These are phyloP conservation scores for Hirtodrosophila alboralis DNA, from an alignment of 2,888 invertebrate genomes.

Conservation along the genomic window DNA sequence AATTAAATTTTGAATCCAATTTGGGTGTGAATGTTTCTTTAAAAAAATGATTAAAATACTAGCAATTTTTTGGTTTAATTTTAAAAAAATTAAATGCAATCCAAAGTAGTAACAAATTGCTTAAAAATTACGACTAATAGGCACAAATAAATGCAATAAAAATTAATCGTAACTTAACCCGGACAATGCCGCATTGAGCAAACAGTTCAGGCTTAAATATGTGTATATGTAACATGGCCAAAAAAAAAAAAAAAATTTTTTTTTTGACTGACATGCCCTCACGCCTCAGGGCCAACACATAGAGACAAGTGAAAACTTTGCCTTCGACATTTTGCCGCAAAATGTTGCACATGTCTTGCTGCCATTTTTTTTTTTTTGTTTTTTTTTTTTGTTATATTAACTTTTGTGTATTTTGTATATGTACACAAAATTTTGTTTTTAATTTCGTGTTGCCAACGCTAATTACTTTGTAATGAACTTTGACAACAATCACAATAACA, in stretches of 20 bases:
- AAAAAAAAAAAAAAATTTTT: no score
- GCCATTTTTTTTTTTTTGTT: conserved; percentile 34
- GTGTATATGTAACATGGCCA: neutral
- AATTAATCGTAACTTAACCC: no score
- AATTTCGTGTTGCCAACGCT: conserved; percentile 58
- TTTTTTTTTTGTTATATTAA: conserved; percentile 34
- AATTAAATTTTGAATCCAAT: no score
- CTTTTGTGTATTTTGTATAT: conserved; percentile 20
- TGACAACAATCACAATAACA: conserved; percentile 52
- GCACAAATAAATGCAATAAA: no score
- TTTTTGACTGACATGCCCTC: conserved; percentile 43
- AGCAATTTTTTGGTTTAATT: no score
- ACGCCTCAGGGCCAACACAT: conserved; percentile 21
- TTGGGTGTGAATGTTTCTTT: no score
- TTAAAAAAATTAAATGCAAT: no score
- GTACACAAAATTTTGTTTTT: conserved; percentile 27
- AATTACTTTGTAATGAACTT: conserved; percentile 82
- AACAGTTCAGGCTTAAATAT: neutral
- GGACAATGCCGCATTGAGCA: no score
- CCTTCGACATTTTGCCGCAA: conserved; percentile 66
- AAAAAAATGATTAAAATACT: no score
- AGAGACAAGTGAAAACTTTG: conserved; percentile 59
- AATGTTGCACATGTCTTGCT: conserved; percentile 68
- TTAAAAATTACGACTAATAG: no score
- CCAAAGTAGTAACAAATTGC: no score